Percentiles rank a stretch among this genome's conserved stretches.
These are phyloP conservation scores for Prunella himalayana DNA, from an alignment of 2,113 vertebrate species.

Conservation along the genomic window DNA sequence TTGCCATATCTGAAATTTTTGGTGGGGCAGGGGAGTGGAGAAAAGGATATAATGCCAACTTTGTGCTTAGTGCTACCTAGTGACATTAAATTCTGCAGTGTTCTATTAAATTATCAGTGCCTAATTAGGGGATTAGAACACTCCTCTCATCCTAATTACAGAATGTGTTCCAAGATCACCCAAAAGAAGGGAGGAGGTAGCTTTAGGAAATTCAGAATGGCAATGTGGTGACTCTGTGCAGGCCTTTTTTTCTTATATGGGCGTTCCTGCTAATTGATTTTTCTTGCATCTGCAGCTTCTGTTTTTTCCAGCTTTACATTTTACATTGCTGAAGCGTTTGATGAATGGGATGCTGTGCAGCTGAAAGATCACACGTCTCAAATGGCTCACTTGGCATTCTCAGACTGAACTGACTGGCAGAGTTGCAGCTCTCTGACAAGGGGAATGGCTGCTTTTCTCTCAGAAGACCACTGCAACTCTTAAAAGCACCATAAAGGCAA, in stretches of 20 bases:
- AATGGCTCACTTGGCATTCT: not conserved
- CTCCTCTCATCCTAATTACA: not conserved
- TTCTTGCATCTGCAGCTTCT: not conserved
- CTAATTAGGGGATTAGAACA: not conserved
- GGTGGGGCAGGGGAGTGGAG: slow-evolving; percentile 30
- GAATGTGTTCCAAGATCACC: not conserved
- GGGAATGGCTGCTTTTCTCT: not conserved
- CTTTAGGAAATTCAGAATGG: not conserved
- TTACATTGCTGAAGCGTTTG: not conserved
- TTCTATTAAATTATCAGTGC: not conserved
- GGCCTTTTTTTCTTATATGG: not conserved
- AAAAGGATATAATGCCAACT: not conserved
- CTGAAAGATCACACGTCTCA: not conserved
- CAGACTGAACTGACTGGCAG: not conserved
- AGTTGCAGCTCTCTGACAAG: not conserved
- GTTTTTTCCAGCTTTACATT: not conserved
- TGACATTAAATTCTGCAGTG: not conserved
- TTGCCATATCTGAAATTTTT: slow-evolving; percentile 54
- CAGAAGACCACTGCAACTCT: not conserved
- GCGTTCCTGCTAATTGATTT: not conserved
- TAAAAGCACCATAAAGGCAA: not conserved
- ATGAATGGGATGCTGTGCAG: not conserved
- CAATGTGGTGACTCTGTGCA: not conserved
- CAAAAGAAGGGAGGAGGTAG: not conserved
- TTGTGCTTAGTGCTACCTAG: not conserved